phyloP scores from a whole-genome alignment of 2,113 vertebrate genomes.

The Charina bottae region DNA sequence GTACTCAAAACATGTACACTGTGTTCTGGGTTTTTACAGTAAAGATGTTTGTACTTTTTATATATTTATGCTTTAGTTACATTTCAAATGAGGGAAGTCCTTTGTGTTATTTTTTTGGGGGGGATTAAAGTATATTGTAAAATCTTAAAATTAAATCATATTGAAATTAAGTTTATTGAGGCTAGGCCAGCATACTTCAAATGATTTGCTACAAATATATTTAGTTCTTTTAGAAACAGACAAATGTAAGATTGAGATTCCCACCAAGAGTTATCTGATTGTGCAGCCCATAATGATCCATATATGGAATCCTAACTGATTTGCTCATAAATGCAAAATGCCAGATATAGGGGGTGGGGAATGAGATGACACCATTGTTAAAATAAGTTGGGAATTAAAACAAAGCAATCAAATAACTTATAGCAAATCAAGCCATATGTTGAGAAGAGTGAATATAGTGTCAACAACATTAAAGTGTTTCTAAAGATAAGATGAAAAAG shows the following conservation, averaged over 20 bases:
- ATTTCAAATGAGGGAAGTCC: not conserved
- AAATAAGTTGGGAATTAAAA: not conserved
- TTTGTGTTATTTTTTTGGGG: not conserved
- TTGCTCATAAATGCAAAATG: not conserved
- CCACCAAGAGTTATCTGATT: not conserved
- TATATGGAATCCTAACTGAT: not conserved
- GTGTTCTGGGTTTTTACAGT: not conserved
- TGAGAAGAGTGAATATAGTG: not conserved
- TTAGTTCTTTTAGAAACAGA: not conserved
- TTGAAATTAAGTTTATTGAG: not conserved
- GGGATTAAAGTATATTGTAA: not conserved
- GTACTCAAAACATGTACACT: not conserved
- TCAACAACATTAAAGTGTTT: not conserved
- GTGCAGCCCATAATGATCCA: not conserved
- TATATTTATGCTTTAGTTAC: not conserved
- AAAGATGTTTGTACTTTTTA: not conserved
- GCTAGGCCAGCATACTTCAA: not conserved
- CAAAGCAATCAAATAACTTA: not conserved
- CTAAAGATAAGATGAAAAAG: not conserved
- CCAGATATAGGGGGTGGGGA: not conserved
- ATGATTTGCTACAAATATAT: not conserved
- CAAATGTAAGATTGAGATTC: not conserved
- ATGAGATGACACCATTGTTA: not conserved
- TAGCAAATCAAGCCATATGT: not conserved
- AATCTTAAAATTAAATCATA: not conserved